These are phyloP conservation scores for Goniozus legneri DNA, from an alignment of 1,140 invertebrate species.

Conservation along the genomic window DNA sequence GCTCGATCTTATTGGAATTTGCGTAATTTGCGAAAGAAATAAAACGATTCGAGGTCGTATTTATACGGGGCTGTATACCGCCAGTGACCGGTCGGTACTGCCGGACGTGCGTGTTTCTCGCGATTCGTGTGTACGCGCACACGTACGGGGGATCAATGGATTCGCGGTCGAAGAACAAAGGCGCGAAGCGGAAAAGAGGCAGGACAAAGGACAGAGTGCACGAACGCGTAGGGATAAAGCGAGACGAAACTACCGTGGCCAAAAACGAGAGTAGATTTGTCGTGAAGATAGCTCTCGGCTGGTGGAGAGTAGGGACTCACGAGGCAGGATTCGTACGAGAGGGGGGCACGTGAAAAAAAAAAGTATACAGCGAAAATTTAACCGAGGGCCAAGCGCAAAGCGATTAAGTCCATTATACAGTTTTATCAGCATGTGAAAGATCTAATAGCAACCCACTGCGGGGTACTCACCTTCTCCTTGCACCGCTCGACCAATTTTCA, in stretches of 20 bases:
- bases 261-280: conserved; percentile 24
- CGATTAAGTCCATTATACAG: conserved; percentile 54
- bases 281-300: conserved; percentile 32
- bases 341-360: conserved; percentile 51
- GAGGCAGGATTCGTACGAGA: conserved; percentile 12
- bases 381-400: conserved; percentile 38
- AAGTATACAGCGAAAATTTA: conserved; percentile 55
- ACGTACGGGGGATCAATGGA: conserved; percentile 25
- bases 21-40: too few relatives aligned
- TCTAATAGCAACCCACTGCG: conserved; percentile 45
- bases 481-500: conserved; percentile 32
- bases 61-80: too few relatives aligned
- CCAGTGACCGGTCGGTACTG: conserved; percentile 5
- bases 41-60: too few relatives aligned
- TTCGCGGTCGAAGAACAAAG: conserved; percentile 24
- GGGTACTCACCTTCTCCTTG: too few relatives aligned
- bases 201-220: background rate
- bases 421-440: conserved; percentile 56
- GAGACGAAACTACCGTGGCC: background rate
- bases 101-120: conserved; percentile 27
- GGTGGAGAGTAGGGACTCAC: conserved; percentile 4
- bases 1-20: too few relatives aligned
- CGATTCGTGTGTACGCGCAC: background rate
- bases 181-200: background rate
- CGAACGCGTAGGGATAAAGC: conserved; percentile 4